Evolutionary conservation across 2,113 vertebrate genomes (phyloP), one percentile per base, ranked within the genome.

Genomic region (Tetraodon nigroviridis): DNA sequence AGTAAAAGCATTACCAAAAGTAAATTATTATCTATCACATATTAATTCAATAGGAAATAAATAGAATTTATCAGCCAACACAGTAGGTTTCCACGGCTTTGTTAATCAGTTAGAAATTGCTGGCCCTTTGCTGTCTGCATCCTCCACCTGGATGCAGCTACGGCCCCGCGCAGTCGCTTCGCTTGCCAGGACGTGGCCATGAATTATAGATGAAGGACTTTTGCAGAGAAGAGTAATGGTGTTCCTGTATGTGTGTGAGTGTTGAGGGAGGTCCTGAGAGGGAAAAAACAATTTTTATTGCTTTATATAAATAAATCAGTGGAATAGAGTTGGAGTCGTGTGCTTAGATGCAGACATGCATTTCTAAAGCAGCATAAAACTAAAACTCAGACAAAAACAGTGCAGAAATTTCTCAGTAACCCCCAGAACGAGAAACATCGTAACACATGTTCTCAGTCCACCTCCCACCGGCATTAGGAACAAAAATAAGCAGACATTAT

Each of bases 141-240:
- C 54, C 55, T 37, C 54, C 55, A 74, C 64, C 71, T 69, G 52
- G 68, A 70, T 84, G 57, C 73, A 67, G 76, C 55, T 74, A 51
- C 53, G 73, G 79, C 73, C 80, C 82, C 76, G 73, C 80, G 78
- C 75, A 81, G 76, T 73, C 65, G 63, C 77, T 75, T 73, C 65
- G 63, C 77, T 75, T 70, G 69, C 76, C 78, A 76, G 76, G 58
- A 80, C 66, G 63, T 55, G 56, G 64, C 19, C 37, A 86, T 90
- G 79, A 89, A 89, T 90, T 88, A 89, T 89, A 85, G 79, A 90
- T 87, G 69, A 85, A 72, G 60, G 73, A 78, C 78, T 78, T 82
- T 85, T 73, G 63, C 78, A 76, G 67, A 63, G 75, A 76, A 72
- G 80, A 78, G 58, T 68, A 64, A 79, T 70, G 62, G 64, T 79